Evolutionary conservation across 2,113 vertebrate genomes (phyloP).

Genomic region (Pungitius pungitius): DNA sequence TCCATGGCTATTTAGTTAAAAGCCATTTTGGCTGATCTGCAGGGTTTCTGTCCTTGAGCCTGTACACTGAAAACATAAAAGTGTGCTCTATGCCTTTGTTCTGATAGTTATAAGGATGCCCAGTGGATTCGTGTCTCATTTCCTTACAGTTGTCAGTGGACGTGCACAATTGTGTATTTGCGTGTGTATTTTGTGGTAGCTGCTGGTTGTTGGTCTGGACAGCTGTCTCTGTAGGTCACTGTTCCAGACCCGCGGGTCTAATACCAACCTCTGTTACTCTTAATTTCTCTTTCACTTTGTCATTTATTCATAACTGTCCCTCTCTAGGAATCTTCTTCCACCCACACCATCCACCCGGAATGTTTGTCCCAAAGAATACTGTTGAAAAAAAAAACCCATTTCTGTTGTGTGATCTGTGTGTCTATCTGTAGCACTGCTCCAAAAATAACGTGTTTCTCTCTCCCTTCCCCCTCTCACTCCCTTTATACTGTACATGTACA

Average conservation of each 20-base stretch:
- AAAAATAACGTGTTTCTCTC: slow-evolving; percentile 40
- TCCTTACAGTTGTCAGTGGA: neutral
- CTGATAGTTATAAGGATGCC: slow-evolving; percentile 55
- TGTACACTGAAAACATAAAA: slow-evolving; percentile 13
- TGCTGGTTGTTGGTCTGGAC: slow-evolving; percentile 10
- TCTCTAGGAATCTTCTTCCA: slow-evolving; percentile 4
- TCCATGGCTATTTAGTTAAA: slow-evolving; percentile 21
- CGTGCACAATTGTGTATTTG: neutral
- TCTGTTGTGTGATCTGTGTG: neutral
- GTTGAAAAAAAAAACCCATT: neutral
- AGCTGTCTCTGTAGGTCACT: slow-evolving; percentile 1
- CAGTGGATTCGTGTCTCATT: slow-evolving; percentile 33
- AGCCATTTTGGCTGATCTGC: slow-evolving; percentile 22
- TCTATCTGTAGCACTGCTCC: slow-evolving; percentile 7
- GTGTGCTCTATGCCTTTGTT: slow-evolving; percentile 45
- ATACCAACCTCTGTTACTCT: slow-evolving; percentile 47
- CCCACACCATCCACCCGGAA: neutral
- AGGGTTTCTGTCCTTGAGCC: slow-evolving; percentile 55
- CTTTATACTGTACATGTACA: slow-evolving; percentile 28
- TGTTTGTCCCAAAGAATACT: neutral
- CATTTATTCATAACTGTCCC: neutral
- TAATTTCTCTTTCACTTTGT: slow-evolving; percentile 1
- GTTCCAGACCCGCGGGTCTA: neutral
- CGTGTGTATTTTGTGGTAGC: no score
- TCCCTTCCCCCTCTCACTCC: slow-evolving; percentile 36